Conservation (phyloP, 1,140 invertebrate species). For the Drosophila fuyamai region DNA sequence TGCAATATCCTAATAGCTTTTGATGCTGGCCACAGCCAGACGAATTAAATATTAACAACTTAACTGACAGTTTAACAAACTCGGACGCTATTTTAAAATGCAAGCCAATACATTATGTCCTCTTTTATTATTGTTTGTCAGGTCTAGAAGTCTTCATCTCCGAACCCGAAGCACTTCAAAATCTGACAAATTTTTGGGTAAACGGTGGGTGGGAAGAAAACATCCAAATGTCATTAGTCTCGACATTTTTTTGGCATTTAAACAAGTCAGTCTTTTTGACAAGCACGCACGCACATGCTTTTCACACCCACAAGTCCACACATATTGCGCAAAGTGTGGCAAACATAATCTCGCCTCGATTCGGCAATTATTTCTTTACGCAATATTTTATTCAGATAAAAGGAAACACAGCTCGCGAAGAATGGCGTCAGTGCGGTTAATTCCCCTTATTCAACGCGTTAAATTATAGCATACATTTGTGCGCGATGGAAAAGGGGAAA, state of each 20-base stretch:
- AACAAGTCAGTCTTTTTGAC: constrained; percentile 46
- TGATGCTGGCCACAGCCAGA: neutral
- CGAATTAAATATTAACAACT: constrained; percentile 22
- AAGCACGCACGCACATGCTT: constrained; percentile 19
- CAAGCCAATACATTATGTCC: constrained; percentile 30
- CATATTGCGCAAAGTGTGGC: constrained; percentile 3
- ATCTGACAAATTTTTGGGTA: neutral
- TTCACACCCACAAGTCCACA: neutral
- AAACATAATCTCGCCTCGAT: constrained; percentile 34
- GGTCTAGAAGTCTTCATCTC: neutral
- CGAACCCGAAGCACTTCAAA: constrained; percentile 4
- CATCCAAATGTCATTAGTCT: constrained; percentile 54
- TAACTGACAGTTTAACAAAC: constrained; percentile 17
- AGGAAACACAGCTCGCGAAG: constrained; percentile 11
- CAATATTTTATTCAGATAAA: constrained; percentile 42
- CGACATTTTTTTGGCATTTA: constrained; percentile 41
- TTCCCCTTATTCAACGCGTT: constrained; percentile 28
- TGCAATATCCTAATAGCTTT: constrained; percentile 4
- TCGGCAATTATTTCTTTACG: constrained; percentile 33
- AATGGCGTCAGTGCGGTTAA: constrained; percentile 16
- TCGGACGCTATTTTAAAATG: constrained; percentile 9
- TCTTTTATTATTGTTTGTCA: constrained; percentile 18
- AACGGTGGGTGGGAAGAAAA: neutral
- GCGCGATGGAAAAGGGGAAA: neutral
- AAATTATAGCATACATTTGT: constrained; percentile 27